Percentiles rank a stretch among this genome's conserved stretches.
phyloP scores from a whole-genome alignment of 1,140 invertebrate species.

The Cepaea nemoralis region DNA sequence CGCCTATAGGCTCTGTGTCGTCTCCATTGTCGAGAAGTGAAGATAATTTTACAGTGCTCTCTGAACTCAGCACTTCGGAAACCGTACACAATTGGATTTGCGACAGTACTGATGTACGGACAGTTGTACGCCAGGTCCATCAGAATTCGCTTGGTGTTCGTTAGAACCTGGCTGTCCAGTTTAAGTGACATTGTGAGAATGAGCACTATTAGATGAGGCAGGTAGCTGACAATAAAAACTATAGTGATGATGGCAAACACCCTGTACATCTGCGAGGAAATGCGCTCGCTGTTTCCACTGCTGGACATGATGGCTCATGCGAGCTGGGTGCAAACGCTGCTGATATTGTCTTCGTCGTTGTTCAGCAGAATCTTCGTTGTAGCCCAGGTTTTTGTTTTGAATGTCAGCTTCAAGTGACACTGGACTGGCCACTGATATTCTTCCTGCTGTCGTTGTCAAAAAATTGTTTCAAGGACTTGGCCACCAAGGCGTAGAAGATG shows the following conservation, averaged over 20 bases:
- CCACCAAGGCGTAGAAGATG: constrained; percentile 14
- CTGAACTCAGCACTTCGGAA: constrained; percentile 44
- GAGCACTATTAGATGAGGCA: constrained; percentile 44
- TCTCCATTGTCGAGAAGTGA: constrained; percentile 10
- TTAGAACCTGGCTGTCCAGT: constrained; percentile 7
- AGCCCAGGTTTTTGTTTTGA: not conserved
- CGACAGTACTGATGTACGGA: constrained; percentile 42
- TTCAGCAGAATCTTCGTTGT: not conserved
- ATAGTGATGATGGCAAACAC: constrained; percentile 42
- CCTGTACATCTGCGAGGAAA: constrained; percentile 40
- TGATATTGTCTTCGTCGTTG: not conserved
- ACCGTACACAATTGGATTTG: constrained; percentile 48
- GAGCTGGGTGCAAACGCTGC: not conserved
- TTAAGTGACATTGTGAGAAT: constrained; percentile 22
- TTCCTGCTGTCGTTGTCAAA: too few species aligned
- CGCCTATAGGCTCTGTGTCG: not conserved
- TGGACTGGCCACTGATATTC: not conserved
- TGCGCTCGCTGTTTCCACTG: not conserved
- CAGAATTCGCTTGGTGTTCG: constrained; percentile 4
- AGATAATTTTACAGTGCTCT: constrained; percentile 31
- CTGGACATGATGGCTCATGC: not conserved
- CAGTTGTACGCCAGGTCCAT: constrained; percentile 46
- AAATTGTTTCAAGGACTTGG: not conserved
- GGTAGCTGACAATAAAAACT: constrained; percentile 46
- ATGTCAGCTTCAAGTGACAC: not conserved